phyloP scores from a whole-genome alignment of 2,113 vertebrate genomes.

The Erpornis zantholeuca region DNA sequence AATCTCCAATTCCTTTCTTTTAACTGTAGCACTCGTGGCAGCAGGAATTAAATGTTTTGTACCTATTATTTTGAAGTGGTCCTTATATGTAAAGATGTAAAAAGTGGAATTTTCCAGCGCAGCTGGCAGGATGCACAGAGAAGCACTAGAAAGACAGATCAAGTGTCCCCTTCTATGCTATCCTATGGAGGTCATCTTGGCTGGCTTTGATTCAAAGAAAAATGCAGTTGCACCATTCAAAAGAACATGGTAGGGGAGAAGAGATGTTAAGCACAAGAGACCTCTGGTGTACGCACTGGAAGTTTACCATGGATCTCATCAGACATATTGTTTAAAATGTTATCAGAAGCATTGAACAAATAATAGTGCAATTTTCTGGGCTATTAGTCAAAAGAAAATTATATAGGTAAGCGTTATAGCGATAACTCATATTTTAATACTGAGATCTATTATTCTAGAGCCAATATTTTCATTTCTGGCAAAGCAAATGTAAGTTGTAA shows the following conservation, averaged over 20 bases:
- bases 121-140: neutral
- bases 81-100: neutral
- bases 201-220: neutral
- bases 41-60: neutral
- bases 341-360: neutral
- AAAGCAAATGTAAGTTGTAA: neutral
- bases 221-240: neutral
- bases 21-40: neutral
- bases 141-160: neutral
- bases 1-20: neutral
- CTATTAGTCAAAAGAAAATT: neutral
- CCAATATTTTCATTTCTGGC: neutral
- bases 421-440: neutral
- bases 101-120: neutral
- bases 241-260: neutral
- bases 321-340: neutral
- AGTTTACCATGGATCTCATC: neutral
- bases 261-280: neutral
- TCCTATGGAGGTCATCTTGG: neutral
- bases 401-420: neutral
- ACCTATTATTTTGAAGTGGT: neutral
- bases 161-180: neutral
- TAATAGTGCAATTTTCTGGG: neutral
- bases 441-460: neutral
- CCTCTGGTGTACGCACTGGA: neutral